Conservation (phyloP, 2,113 vertebrate species). For the Neodon shergylaensis region DNA sequence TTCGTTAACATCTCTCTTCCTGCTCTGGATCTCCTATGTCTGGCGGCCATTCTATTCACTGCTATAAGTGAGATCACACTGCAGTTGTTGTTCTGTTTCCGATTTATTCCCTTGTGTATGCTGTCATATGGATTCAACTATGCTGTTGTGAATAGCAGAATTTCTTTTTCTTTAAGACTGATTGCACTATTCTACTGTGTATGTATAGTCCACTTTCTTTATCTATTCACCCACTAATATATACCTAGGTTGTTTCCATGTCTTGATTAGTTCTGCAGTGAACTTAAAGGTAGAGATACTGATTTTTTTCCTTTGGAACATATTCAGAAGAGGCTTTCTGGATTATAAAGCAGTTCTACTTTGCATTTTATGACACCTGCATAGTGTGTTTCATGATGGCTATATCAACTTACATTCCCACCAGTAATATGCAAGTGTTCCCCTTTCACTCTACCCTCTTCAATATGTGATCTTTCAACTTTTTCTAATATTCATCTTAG, state of each 20-base stretch:
- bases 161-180: background rate
- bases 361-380: background rate
- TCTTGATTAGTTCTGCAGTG: background rate
- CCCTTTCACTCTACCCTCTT: background rate
- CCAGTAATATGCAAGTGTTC: background rate
- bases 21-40: background rate
- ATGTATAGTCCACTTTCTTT: background rate
- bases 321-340: background rate
- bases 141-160: background rate
- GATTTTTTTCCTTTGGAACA: background rate
- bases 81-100: background rate
- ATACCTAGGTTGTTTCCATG: background rate
- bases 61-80: background rate
- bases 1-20: background rate
- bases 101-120: background rate
- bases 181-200: background rate
- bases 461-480: background rate
- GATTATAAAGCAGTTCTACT: background rate
- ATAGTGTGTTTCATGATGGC: background rate
- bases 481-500: background rate
- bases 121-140: background rate
- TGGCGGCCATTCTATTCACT: background rate
- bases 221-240: background rate
- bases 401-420: background rate
- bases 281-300: background rate